These are phyloP conservation scores for Chamaea fasciata DNA, from an alignment of 2,113 vertebrate genomes.

Conservation along the genomic window DNA sequence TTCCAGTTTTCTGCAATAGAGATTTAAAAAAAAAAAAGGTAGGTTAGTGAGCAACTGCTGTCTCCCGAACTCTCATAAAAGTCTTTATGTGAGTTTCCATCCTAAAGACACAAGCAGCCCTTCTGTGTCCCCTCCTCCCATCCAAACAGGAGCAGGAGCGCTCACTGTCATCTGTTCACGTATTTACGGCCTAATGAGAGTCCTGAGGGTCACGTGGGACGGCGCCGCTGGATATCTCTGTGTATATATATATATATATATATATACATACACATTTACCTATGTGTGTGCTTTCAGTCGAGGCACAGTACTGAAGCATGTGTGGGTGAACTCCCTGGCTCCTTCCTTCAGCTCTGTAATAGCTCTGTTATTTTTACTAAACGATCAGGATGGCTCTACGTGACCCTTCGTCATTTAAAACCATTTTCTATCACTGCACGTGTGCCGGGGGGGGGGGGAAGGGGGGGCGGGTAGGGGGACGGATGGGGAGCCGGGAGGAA, in stretches of 20 bases:
- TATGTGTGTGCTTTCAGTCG: background rate
- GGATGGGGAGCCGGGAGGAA: background rate
- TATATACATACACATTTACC: background rate
- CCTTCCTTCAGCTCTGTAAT: conserved; percentile 60
- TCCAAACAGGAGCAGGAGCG: background rate
- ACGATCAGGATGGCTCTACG: conserved; percentile 65
- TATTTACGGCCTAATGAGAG: background rate
- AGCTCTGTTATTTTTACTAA: conserved; percentile 74
- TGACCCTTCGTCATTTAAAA: conserved; percentile 69
- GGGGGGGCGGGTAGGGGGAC: too few species aligned
- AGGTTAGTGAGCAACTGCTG: background rate
- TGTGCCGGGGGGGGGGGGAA: background rate
- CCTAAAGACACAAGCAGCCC: background rate
- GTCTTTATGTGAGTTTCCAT: background rate
- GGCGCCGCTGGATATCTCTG: fast-evolving
- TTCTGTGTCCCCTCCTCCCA: background rate
- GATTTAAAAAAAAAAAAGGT: background rate
- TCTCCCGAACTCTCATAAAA: background rate
- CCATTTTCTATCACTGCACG: conserved; percentile 63
- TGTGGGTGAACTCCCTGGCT: background rate
- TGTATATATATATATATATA: too few species aligned
- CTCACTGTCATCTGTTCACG: background rate
- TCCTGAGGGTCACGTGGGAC: background rate
- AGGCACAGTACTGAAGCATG: background rate
- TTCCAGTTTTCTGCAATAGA: conserved; percentile 26